Percentiles rank a stretch among this genome's conserved stretches.
Conservation (phyloP, 2,113 vertebrate genomes). For the Physeter macrocephalus region DNA sequence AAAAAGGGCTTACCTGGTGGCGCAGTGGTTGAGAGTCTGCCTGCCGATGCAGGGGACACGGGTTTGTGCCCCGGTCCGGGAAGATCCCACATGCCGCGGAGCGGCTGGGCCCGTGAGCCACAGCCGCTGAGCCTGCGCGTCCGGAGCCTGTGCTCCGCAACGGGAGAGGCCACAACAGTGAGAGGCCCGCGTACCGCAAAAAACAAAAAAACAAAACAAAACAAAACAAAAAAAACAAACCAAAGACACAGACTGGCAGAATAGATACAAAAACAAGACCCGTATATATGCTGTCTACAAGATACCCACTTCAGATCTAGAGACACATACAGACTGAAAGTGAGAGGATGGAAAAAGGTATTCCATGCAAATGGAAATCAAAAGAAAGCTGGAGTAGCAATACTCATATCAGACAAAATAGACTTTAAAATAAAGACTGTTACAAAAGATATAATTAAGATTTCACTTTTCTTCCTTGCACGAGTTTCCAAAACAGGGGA, state of each 20-base stretch:
- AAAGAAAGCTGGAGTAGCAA: not conserved
- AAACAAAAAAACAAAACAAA: too few relatives aligned
- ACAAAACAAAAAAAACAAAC: too few relatives aligned
- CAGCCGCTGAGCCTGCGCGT: too few relatives aligned
- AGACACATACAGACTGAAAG: not conserved
- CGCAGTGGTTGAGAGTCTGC: too few relatives aligned
- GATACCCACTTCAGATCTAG: not conserved
- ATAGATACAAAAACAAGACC: not conserved
- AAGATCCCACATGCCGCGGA: fast-evolving
- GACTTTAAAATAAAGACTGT: not conserved
- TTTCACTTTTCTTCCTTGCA: conserved; percentile 11
- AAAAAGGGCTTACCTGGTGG: too few relatives aligned
- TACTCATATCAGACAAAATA: not conserved
- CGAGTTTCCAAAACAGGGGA: conserved; percentile 21
- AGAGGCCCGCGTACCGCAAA: too few relatives aligned
- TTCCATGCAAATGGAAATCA: not conserved
- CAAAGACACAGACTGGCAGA: not conserved
- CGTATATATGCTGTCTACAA: not conserved
- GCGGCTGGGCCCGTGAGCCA: too few relatives aligned
- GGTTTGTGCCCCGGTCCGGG: too few relatives aligned
- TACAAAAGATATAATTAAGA: not conserved
- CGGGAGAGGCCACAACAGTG: too few relatives aligned
- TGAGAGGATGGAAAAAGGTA: not conserved
- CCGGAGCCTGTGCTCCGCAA: too few relatives aligned
- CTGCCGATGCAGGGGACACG: too few relatives aligned